phyloP scores from a whole-genome alignment of 2,888 invertebrate genomes.

The Timandra comae region DNA sequence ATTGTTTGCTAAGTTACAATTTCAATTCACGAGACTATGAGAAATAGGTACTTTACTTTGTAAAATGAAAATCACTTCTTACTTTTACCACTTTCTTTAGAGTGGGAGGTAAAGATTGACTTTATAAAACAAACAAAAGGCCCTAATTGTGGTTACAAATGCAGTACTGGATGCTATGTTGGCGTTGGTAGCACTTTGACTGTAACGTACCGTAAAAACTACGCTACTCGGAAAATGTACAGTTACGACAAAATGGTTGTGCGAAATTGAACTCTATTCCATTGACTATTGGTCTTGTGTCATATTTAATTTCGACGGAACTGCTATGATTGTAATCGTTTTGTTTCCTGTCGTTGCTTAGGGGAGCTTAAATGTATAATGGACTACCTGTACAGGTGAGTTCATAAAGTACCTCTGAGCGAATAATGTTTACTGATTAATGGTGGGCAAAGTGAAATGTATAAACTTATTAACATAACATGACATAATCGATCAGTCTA shows the following conservation, averaged over 20 bases:
- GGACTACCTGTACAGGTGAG: conserved; percentile 14
- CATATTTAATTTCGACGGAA: conserved; percentile 30
- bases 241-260: conserved; percentile 32
- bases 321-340: conserved; percentile 56
- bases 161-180: conserved; percentile 38
- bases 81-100: too few relatives aligned
- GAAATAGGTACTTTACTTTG: too few relatives aligned
- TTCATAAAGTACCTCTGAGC: too few relatives aligned
- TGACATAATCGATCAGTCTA: too few relatives aligned
- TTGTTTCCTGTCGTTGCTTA: conserved; percentile 56
- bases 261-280: conserved; percentile 32
- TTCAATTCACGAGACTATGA: too few relatives aligned
- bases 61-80: too few relatives aligned
- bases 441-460: too few relatives aligned
- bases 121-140: conserved; percentile 59
- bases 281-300: conserved; percentile 19
- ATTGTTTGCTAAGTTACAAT: too few relatives aligned
- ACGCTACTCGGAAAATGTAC: conserved; percentile 50
- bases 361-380: conserved; percentile 34
- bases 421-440: too few relatives aligned
- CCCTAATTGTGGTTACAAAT: conserved; percentile 41
- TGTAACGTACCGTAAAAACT: conserved; percentile 54
- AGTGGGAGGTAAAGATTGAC: too few relatives aligned
- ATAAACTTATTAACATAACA: too few relatives aligned
- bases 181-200: conserved; percentile 51